Conservation (phyloP, 2,797 vertebrate genomes). For the Acanthurus leucopareius region DNA sequence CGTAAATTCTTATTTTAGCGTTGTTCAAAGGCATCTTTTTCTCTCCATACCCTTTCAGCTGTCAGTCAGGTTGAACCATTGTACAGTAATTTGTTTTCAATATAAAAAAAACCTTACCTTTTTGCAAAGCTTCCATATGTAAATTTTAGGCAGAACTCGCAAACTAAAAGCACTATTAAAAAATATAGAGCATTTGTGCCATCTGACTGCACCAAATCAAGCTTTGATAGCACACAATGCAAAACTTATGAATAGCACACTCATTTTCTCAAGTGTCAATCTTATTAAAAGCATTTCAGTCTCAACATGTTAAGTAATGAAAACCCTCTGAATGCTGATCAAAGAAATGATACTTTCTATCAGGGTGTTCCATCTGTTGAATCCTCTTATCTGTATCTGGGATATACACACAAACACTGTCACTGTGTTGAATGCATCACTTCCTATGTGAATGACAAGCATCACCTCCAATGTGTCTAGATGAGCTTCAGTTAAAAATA, state of each 20-base stretch:
- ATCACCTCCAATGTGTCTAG: slow-evolving; percentile 15
- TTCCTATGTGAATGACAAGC: not conserved
- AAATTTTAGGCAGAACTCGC: not conserved
- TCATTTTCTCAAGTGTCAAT: slow-evolving; percentile 18
- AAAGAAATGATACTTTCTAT: slow-evolving; percentile 10
- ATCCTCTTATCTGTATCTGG: slow-evolving; percentile 12
- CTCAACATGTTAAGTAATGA: slow-evolving; percentile 12
- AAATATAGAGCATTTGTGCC: too few relatives aligned
- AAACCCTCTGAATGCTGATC: slow-evolving; percentile 11
- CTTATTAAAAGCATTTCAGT: slow-evolving; percentile 26
- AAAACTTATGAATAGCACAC: not conserved
- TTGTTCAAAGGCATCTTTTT: not conserved
- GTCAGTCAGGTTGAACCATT: not conserved
- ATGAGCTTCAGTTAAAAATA: slow-evolving; percentile 16
- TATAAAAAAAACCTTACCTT: not conserved
- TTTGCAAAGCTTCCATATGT: not conserved
- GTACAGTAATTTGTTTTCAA: too few relatives aligned
- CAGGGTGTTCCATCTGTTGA: slow-evolving; percentile 8
- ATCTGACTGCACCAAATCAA: not conserved
- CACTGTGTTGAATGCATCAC: slow-evolving; percentile 15
- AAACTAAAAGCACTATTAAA: not conserved
- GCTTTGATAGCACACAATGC: not conserved
- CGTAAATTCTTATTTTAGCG: not conserved
- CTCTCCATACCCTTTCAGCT: too few relatives aligned
- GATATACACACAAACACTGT: slow-evolving; percentile 15